Percentiles rank a stretch among this genome's conserved stretches.
Evolutionary conservation across 2,888 invertebrate species (phyloP).

Genomic region (Scaptomyza tumidula): DNA sequence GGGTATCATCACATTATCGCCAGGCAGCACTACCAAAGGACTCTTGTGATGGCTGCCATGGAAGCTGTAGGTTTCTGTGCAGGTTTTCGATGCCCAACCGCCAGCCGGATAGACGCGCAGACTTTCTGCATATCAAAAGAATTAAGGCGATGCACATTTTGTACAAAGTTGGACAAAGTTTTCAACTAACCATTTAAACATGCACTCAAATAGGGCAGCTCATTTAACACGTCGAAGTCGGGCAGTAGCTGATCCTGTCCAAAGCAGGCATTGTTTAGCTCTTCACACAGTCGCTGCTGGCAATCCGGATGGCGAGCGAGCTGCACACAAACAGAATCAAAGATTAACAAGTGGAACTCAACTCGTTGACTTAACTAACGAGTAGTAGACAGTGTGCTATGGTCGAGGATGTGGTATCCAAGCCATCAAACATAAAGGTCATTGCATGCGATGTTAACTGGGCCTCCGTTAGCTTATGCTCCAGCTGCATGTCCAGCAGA

Average conservation of each 20-base stretch:
- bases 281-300: conserved; percentile 76
- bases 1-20: conserved; percentile 77
- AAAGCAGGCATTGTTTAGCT: conserved; percentile 52
- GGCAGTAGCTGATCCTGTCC: conserved; percentile 57
- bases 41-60: conserved; percentile 63
- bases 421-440: conserved; percentile 83
- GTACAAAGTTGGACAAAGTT: neutral
- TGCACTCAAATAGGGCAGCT: conserved; percentile 82
- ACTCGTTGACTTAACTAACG: conserved; percentile 50
- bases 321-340: conserved; percentile 39
- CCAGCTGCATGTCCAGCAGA: conserved; percentile 77
- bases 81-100: conserved; percentile 75
- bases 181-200: conserved; percentile 78
- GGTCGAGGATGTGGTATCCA: conserved; percentile 82
- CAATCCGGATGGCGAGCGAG: conserved; percentile 72
- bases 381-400: conserved; percentile 81
- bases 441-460: conserved; percentile 81
- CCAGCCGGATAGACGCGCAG: conserved; percentile 80
- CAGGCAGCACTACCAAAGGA: conserved; percentile 62
- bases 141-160: neutral
- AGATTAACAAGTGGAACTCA: neutral
- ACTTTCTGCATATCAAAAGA: conserved; percentile 61
- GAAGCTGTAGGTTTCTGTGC: conserved; percentile 72
- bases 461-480: conserved; percentile 64
- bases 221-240: conserved; percentile 74